Evolutionary conservation across 2,797 vertebrate species (phyloP).

Genomic region (Crenichthys baileyi): DNA sequence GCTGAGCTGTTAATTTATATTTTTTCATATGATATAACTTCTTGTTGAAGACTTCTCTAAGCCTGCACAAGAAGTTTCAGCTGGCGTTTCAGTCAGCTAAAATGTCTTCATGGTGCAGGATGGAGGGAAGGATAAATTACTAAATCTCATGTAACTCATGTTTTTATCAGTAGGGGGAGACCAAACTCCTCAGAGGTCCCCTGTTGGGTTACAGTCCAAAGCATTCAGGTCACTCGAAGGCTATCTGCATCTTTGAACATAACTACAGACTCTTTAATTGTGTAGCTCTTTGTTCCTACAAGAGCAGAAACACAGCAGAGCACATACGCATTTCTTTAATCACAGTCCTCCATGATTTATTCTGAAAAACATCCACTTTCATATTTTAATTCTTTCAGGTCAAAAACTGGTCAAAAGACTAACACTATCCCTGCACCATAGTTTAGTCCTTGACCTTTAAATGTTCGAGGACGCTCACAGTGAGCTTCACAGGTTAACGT

Average conservation of each 20-base stretch:
- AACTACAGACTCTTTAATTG: neutral
- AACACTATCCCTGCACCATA: no score
- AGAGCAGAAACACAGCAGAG: neutral
- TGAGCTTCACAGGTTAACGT: neutral
- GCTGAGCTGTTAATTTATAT: no score
- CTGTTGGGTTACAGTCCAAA: neutral
- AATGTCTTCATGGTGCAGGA: no score
- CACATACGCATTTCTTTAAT: neutral
- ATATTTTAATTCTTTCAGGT: neutral
- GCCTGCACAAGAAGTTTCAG: no score
- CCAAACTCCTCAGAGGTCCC: conserved; percentile 9
- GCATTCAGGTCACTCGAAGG: neutral
- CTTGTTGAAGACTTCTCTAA: no score
- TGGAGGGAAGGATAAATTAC: no score
- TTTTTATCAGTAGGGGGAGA: conserved; percentile 66
- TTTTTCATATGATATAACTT: no score
- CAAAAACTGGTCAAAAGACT: no score
- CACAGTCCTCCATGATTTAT: neutral
- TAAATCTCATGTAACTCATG: neutral
- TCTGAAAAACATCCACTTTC: neutral
- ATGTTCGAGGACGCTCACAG: no score
- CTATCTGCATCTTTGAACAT: neutral
- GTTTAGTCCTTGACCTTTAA: neutral
- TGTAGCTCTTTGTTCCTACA: neutral
- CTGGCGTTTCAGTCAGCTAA: neutral